Evolutionary conservation across 2,113 vertebrate species (phyloP), one percentile per base, ranked within the genome.

Genomic region (Leucopsar rothschildi): DNA sequence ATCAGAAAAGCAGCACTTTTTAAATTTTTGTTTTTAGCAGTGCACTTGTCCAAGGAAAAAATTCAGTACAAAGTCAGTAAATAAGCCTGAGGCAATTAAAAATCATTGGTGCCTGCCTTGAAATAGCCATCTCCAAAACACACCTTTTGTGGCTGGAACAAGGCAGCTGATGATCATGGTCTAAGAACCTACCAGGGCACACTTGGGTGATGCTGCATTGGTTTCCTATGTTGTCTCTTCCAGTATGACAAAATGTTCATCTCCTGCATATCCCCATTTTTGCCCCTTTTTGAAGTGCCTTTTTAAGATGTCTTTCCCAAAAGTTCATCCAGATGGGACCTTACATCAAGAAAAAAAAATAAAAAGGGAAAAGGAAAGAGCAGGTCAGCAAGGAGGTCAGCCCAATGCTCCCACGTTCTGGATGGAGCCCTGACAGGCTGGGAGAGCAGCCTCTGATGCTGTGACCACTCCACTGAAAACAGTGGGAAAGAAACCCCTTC

Each of bases 21-120:
- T 15, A 52, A 52, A 1, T 61, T 84, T 59, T 57, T 84, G 16
- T 88, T 86, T 88, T 16, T 33, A 61, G 44, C 50, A 65, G 53
- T 4, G 13, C 52, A 17, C 29, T 27, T 75, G 45, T 75, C 61
- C 60, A 47, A 84, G 59, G 69, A 76, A 73, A 80, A 80, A n/a
- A 69, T 0, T 2, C 47, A 68, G 35, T 59, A 33, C 8, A 3
- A 37, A 85, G 65, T 83, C 40, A n/a, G 39, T 71, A 44, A 90
- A 68, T 80, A 82, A 81, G 82, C 33, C 23, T 78, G 52, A 31
- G 4, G 52, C 59, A 87, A 39, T 95, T 95, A 85, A 71, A 89
- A 94, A 16, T 66, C 33, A 56, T 68, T 88, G 53, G 73, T 4
- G 9, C 33, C 39, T 82, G 69, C 19, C 60, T 95, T 85, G 68